A percentile compares a stretch with the other conserved stretches of the same genome.
Evolutionary conservation across 2,797 vertebrate genomes (phyloP).

Genomic region (Anguilla pacifica): DNA sequence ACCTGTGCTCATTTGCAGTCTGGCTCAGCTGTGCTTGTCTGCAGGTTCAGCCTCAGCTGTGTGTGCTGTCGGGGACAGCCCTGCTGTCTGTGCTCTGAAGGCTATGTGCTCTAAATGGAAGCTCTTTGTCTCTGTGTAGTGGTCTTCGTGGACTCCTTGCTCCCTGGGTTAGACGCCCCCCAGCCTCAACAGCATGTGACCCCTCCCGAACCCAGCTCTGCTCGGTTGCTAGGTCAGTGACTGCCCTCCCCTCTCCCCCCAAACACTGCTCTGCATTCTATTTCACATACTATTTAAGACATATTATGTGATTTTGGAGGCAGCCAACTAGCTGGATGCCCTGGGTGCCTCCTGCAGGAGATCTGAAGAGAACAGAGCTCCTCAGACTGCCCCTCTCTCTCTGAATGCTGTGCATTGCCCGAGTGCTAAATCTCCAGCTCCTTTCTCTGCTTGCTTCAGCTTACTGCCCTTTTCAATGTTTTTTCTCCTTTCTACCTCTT

Average conservation of each 20-base stretch:
- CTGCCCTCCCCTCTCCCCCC: too few species aligned
- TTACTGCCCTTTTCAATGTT: neutral
- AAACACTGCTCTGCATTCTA: too few species aligned
- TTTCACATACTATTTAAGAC: too few species aligned
- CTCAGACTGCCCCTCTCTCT: neutral
- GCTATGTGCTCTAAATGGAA: neutral
- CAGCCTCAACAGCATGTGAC: constrained; percentile 71
- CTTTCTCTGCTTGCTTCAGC: neutral
- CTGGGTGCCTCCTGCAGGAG: neutral
- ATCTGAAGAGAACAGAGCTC: neutral
- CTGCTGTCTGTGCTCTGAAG: neutral
- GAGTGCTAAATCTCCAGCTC: neutral
- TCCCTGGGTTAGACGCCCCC: constrained; percentile 81
- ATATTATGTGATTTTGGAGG: too few species aligned
- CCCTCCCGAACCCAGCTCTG: constrained; percentile 71
- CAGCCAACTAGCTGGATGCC: neutral
- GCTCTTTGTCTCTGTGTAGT: constrained; percentile 50
- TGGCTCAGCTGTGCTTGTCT: too few species aligned
- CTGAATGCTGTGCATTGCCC: neutral
- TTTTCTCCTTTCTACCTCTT: neutral
- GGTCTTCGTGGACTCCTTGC: constrained; percentile 78
- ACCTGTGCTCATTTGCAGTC: too few species aligned
- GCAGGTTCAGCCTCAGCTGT: too few species aligned
- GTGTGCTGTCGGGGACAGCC: too few species aligned
- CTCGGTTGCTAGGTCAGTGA: constrained; percentile 78